Conservation (phyloP, 2,797 vertebrate species). For the Streptopelia turtur region DNA sequence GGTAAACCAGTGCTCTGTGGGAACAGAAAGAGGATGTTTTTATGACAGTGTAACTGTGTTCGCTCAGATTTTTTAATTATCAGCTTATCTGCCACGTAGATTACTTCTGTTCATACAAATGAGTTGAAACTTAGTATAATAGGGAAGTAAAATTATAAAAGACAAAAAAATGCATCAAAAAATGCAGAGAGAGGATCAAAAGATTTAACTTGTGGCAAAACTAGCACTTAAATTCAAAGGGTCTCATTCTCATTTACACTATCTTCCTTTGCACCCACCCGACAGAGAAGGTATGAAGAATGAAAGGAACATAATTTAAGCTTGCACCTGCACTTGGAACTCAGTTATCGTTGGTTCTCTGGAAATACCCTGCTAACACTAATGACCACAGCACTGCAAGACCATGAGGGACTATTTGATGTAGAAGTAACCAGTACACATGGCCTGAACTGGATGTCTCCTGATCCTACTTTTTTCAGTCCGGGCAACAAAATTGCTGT, state of each 20-base stretch:
- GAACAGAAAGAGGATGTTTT: not conserved
- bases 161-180: not conserved
- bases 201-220: not conserved
- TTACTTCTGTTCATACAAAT: not conserved
- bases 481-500: not conserved
- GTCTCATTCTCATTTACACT: not conserved
- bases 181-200: not conserved
- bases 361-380: not conserved
- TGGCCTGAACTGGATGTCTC: not conserved
- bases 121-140: not conserved
- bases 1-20: not conserved
- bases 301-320: not conserved
- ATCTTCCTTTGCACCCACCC: not conserved
- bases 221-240: not conserved
- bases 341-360: not conserved
- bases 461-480: not conserved
- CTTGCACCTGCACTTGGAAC: not conserved
- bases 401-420: not conserved
- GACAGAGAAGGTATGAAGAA: not conserved
- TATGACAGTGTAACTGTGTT: not conserved
- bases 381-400: not conserved
- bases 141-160: not conserved
- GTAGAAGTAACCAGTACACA: not conserved
- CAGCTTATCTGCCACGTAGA: not conserved
- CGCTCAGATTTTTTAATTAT: not conserved